phyloP scores from a whole-genome alignment of 2,888 invertebrate species.

The Sericinus montela region DNA sequence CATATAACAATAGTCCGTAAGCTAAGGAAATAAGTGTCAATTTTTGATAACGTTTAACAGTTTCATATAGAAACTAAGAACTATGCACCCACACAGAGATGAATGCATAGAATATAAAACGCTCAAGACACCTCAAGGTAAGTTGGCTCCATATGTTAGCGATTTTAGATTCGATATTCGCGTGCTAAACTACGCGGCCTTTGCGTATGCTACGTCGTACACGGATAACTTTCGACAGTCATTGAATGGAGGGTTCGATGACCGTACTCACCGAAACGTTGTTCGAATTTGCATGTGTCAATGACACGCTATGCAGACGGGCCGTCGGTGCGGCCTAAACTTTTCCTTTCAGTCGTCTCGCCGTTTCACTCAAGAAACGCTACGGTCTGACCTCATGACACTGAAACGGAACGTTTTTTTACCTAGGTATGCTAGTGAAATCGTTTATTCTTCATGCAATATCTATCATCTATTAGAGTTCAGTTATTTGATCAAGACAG shows the following conservation, averaged over 20 bases:
- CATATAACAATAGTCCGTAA: slow-evolving; percentile 43
- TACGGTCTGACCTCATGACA: slow-evolving; percentile 67
- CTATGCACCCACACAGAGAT: slow-evolving; percentile 49
- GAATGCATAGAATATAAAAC: slow-evolving; percentile 33
- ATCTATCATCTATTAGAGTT: no score
- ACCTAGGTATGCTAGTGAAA: slow-evolving; percentile 31
- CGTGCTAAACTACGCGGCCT: slow-evolving; percentile 40
- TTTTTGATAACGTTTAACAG: slow-evolving; percentile 25
- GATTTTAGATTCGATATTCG: slow-evolving; percentile 40
- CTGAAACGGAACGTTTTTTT: slow-evolving; percentile 29
- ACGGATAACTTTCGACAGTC: slow-evolving; percentile 75
- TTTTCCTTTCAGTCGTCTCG: slow-evolving; percentile 69
- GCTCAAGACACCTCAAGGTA: slow-evolving; percentile 34
- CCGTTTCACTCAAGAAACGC: slow-evolving; percentile 55
- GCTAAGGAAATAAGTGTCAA: slow-evolving; percentile 31
- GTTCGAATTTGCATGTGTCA: slow-evolving; percentile 76
- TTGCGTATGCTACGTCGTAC: slow-evolving; percentile 53
- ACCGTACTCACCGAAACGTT: slow-evolving; percentile 60
- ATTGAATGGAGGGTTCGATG: slow-evolving; percentile 72
- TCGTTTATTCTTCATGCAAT: slow-evolving; percentile 33
- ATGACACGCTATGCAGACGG: slow-evolving; percentile 66
- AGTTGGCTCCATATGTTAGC: slow-evolving; percentile 46
- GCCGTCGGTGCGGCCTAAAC: slow-evolving; percentile 55
- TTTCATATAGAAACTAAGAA: slow-evolving; percentile 27
- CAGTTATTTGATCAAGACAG: no score